Base-by-base conservation (phyloP, 2,113 vertebrate genomes). In the Alexandromys fortis region DNA sequence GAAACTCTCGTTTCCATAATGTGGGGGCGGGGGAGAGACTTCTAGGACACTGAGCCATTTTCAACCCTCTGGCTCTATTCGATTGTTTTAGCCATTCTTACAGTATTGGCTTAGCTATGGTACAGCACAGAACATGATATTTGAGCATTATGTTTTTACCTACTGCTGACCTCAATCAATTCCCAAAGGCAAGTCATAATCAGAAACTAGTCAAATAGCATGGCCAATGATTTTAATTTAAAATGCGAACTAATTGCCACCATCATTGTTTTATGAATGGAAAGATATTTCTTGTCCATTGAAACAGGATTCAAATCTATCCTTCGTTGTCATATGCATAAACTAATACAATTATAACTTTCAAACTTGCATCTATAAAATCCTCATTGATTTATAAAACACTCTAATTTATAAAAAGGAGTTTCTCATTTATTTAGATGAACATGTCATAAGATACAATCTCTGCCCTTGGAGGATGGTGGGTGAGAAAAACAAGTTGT, bases 391-490 rank as follows among this genome's bases (percentile, higher is more conserved):
- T 81, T 87, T 79, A 52, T 79, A 78, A 92, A 91, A 95, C 28
- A 94, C 70, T 52, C 67, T 68, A 67, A 65, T 75, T 96, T 92
- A 47, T n/a, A 90, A 86, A 72, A 72, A 68, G 21, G 16, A 22
- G 11, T 78, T 97, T 95, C n/a, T 94, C 10, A 52, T 73, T 95
- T 88, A 92, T 85, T 92, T 61, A 96, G 94, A 89, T 94, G 8
- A 85, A 72, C 13, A 30, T 87, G 77, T 85, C 76, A 86, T 55
- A 94, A 94, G 65, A 61, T 22, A 42, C 45, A 30, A n/a, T 45
- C 42, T 93, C 70, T 93, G 12, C 24, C 49, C 30, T 94, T 58
- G 67, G 81, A 92, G 72, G 86, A 72, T 7, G 72, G 2, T 58
- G 55, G 3, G n/a, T 92, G 28, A 94, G 45, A 89, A 96, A 90